A percentile compares a stretch with the other conserved stretches of the same genome.
These are phyloP conservation scores for Oryzias melastigma DNA, from an alignment of 2,113 vertebrate genomes.

Conservation along the genomic window DNA sequence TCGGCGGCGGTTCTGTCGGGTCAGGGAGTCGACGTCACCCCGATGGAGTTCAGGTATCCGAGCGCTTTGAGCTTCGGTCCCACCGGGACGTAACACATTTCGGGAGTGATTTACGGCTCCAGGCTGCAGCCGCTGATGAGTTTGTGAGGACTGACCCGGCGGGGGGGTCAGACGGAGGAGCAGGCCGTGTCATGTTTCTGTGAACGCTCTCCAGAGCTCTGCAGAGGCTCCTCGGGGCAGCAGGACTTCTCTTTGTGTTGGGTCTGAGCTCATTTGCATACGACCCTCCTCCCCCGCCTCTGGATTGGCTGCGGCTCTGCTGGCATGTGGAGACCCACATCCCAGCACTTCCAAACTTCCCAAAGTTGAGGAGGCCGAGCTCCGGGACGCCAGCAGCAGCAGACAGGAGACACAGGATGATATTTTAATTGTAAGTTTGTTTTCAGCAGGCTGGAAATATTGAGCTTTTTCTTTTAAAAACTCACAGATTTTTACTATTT, in stretches of 20 bases:
- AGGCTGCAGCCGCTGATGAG: slow-evolving; percentile 38
- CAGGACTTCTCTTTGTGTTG: slow-evolving; percentile 28
- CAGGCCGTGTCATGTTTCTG: slow-evolving; percentile 67
- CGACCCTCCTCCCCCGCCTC: slow-evolving; percentile 25
- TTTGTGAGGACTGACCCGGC: slow-evolving; percentile 38
- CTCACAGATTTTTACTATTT: background rate
- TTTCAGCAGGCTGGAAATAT: slow-evolving; percentile 5
- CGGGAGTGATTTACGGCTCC: slow-evolving; percentile 32
- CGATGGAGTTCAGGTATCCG: slow-evolving; percentile 12
- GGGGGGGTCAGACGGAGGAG: slow-evolving; percentile 5
- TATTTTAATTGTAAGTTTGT: slow-evolving; percentile 26
- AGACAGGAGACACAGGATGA: slow-evolving; percentile 11
- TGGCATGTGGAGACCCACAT: slow-evolving; percentile 51
- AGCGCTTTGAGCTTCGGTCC: slow-evolving; percentile 1
- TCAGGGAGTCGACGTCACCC: slow-evolving; percentile 26
- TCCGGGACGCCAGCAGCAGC: slow-evolving; percentile 11
- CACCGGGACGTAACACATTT: slow-evolving; percentile 10
- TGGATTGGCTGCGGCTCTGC: slow-evolving; percentile 48
- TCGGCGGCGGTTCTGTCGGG: slow-evolving; percentile 32
- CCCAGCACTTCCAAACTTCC: slow-evolving; percentile 58
- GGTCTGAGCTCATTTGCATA: slow-evolving; percentile 47
- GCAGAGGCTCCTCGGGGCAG: slow-evolving; percentile 46
- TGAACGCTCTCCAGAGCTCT: slow-evolving; percentile 60
- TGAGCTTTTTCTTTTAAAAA: background rate
- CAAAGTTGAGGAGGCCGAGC: slow-evolving; percentile 52